phyloP scores from a whole-genome alignment of 2,113 vertebrate species.

The Ctenodactylus gundi region DNA sequence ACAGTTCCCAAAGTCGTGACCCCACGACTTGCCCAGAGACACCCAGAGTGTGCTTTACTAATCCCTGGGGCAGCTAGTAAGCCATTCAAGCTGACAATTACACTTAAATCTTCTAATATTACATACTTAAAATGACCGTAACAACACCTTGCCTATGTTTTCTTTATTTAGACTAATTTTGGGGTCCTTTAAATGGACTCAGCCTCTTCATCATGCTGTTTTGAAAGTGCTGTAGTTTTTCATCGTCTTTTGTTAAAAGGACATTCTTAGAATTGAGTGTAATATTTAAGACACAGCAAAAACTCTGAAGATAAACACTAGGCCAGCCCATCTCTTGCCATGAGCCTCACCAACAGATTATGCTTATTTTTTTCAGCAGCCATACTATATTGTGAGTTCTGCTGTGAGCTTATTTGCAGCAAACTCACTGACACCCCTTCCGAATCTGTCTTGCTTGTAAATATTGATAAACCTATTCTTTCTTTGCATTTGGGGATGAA shows the following conservation, averaged over 20 bases:
- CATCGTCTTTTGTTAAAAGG: neutral
- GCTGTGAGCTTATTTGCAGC: neutral
- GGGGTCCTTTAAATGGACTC: neutral
- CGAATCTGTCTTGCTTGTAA: neutral
- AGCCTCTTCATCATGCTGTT: neutral
- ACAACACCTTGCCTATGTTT: neutral
- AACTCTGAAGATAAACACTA: neutral
- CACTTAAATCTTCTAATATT: neutral
- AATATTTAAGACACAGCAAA: slow-evolving; percentile 16
- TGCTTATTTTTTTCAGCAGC: neutral
- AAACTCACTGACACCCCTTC: neutral
- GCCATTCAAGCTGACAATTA: neutral
- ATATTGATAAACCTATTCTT: neutral
- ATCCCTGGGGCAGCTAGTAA: neutral
- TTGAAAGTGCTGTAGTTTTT: neutral
- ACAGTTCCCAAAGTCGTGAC: neutral
- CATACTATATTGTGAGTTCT: neutral
- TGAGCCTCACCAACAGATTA: neutral
- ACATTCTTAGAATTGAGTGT: neutral
- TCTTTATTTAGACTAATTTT: neutral
- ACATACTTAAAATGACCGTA: neutral
- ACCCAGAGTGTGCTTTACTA: neutral
- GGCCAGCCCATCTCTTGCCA: neutral
- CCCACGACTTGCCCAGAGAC: neutral
- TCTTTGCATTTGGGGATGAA: neutral